These are phyloP conservation scores for Achlya flavicornis DNA, from an alignment of 2,888 invertebrate genomes.

Conservation along the genomic window DNA sequence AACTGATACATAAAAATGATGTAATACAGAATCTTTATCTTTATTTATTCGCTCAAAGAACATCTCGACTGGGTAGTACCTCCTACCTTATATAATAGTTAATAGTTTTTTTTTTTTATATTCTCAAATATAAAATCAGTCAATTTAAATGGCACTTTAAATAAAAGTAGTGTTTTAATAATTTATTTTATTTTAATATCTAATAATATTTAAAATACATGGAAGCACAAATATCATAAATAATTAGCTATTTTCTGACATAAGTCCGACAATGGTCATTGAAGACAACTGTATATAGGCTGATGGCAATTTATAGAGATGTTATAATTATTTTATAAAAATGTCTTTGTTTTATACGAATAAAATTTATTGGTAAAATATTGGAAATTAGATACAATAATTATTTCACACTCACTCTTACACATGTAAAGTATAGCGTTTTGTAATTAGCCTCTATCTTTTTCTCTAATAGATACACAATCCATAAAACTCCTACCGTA, in stretches of 20 bases:
- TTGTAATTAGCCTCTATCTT: neutral
- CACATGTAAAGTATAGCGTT: neutral
- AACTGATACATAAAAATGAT: too few species aligned
- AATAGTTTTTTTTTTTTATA: too few species aligned
- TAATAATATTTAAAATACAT: slow-evolving; percentile 31
- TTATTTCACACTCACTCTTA: neutral
- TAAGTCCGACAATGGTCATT: too few species aligned
- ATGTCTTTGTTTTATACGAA: neutral
- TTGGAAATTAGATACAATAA: neutral
- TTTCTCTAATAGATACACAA: neutral
- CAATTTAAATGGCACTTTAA: neutral
- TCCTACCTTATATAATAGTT: too few species aligned
- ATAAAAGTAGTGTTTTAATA: neutral
- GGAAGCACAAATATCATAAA: slow-evolving; percentile 42
- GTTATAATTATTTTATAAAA: neutral
- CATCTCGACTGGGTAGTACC: too few species aligned
- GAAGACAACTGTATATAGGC: neutral
- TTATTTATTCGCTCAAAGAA: too few species aligned
- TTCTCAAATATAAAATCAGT: too few species aligned
- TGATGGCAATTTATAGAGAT: neutral
- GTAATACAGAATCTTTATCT: too few species aligned
- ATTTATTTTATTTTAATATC: slow-evolving; percentile 6
- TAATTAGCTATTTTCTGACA: slow-evolving; percentile 18
- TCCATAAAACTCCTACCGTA: slow-evolving; percentile 3
- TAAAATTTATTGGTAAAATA: neutral